These are phyloP conservation scores for Meriones unguiculatus DNA, from an alignment of 2,113 vertebrate species.

Conservation along the genomic window DNA sequence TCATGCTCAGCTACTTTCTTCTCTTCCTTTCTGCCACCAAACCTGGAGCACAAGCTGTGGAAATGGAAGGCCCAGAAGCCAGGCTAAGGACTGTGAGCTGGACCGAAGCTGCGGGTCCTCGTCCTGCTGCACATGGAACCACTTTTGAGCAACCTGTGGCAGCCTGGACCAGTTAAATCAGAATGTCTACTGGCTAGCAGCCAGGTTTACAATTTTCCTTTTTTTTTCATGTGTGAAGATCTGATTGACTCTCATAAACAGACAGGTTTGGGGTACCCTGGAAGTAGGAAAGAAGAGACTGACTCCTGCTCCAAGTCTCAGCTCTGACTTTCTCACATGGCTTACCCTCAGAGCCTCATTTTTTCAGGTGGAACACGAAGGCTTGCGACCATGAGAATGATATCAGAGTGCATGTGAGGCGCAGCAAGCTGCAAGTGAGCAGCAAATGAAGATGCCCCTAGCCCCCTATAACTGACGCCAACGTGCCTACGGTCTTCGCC, in stretches of 20 bases:
- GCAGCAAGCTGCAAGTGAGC: neutral
- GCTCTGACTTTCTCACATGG: neutral
- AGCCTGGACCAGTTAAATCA: neutral
- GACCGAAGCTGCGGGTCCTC: neutral
- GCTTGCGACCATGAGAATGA: neutral
- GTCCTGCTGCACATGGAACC: neutral
- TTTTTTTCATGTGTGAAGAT: neutral
- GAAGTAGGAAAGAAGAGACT: neutral
- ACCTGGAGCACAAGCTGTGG: conserved; percentile 56
- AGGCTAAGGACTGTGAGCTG: neutral
- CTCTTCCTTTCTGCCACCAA: neutral
- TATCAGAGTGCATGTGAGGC: neutral
- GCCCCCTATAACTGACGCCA: rapidly evolving
- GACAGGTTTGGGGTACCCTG: too few relatives aligned
- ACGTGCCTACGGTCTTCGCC: neutral
- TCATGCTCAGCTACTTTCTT: neutral
- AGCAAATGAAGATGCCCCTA: rapidly evolving
- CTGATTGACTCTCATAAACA: neutral
- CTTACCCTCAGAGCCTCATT: neutral
- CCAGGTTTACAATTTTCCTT: neutral
- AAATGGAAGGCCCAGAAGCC: neutral
- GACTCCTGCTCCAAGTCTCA: neutral
- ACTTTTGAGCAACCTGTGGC: neutral
- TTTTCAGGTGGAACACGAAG: neutral
- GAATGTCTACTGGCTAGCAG: neutral